A percentile compares a stretch with the other conserved stretches of the same genome.
phyloP scores from a whole-genome alignment of 2,797 vertebrate species.

The Streptopelia turtur region DNA sequence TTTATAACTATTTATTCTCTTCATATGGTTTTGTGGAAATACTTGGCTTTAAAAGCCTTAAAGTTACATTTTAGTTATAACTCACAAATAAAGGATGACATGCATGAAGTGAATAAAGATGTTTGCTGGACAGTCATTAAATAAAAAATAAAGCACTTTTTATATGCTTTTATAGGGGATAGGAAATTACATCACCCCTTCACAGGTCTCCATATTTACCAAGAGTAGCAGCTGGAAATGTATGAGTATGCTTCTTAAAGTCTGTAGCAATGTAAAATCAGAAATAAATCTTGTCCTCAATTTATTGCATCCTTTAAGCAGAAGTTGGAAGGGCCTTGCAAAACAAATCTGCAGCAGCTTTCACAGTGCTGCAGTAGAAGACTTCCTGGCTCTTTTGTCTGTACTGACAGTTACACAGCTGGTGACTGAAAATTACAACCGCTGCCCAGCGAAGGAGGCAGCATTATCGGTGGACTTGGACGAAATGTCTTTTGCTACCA shows the following conservation, averaged over 20 bases:
- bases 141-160: background rate
- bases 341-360: background rate
- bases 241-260: background rate
- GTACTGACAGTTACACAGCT: background rate
- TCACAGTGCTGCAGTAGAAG: background rate
- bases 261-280: background rate
- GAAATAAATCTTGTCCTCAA: background rate
- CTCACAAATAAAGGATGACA: background rate
- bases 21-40: background rate
- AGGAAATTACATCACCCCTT: background rate
- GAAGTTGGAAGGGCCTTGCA: background rate
- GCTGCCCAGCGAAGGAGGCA: background rate
- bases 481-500: background rate
- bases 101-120: background rate
- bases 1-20: background rate
- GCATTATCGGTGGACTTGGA: background rate
- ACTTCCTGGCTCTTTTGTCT: background rate
- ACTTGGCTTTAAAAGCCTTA: background rate
- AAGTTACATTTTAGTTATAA: background rate
- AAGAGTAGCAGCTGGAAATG: background rate
- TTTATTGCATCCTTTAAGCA: background rate
- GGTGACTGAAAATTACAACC: background rate
- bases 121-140: background rate
- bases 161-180: background rate
- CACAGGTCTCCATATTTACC: background rate